Evolutionary conservation across 2,888 invertebrate genomes (phyloP), one percentile per base, ranked within the genome.

Genomic region (Megamerina dolium): DNA sequence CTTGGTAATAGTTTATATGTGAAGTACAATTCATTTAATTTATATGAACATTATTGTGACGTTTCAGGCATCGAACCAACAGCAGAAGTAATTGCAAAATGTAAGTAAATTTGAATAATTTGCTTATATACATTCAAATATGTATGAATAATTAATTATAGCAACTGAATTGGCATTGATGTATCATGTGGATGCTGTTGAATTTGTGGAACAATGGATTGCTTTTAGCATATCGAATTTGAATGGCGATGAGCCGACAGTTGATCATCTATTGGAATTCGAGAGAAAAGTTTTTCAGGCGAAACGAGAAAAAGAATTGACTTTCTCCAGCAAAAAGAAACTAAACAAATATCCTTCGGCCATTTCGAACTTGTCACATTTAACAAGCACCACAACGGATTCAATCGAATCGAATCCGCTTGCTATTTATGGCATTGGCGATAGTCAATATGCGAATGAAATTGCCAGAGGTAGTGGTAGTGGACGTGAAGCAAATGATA

Each of bases 181-280:
- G 40, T 80, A 85, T 63, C 72, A 76, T 56, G 70, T 85, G 37
- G 75, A 75, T 51, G 80, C 83, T 29, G 82, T 81, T 62, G 80
- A 81, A 58, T 80, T 87, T 55, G 83, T 81, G 39, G 82, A 85
- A 63, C 78, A 81, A 74, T 89, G 87, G 87, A 78, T 84, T 73
- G 86, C 87, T 16, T 88, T 80, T 65, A 81, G 81, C 56, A 73
- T 82, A 43, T 81, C 84, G 23, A 72, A 81, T 61, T 69, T 80
- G 50, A 75, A 77, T 53, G 81, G 80, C 26, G 77, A 77, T 1
- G 73, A 78, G 23, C 82, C 85, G 18, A 79, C 77, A 38, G 50
- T 79, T 21, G 77, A 78, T 14, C 71, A 75, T 59, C 73, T 87
- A 37, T 73, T 75, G 47, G 70, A 75, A 58, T 76, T 85, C 65